These are phyloP conservation scores for Montipora cactus DNA, from an alignment of 64 coral and sea anemone genomes.

Conservation along the genomic window DNA sequence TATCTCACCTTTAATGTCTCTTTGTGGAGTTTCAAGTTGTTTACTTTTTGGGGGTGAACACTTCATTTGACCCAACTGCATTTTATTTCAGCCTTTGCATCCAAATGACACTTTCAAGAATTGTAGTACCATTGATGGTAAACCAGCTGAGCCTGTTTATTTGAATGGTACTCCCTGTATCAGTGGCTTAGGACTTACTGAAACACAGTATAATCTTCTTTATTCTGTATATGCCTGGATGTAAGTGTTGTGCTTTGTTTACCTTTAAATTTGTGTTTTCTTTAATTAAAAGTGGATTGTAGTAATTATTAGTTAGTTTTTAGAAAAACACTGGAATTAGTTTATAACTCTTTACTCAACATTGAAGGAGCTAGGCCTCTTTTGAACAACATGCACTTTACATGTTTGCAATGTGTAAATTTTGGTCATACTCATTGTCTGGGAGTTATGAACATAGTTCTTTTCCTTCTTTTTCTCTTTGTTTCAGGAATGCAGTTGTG, in stretches of 20 bases:
- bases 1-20: background rate
- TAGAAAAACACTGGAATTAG: too few relatives aligned
- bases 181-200: conserved; percentile 74
- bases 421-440: too few relatives aligned
- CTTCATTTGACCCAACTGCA: background rate
- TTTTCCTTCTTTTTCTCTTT: background rate
- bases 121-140: conserved; percentile 78
- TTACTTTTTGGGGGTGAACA: background rate
- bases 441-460: too few relatives aligned
- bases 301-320: too few relatives aligned
- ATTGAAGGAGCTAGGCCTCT: too few relatives aligned
- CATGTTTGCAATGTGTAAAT: too few relatives aligned
- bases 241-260: conserved; percentile 55
- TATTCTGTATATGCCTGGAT: conserved; percentile 98
- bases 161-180: conserved; percentile 71
- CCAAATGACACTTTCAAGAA: conserved; percentile 82
- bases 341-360: too few relatives aligned
- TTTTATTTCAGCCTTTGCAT: conserved; percentile 33
- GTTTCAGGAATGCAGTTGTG: conserved; percentile 86
- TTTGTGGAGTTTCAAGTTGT: background rate
- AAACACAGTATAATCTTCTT: conserved; percentile 89
- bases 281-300: background rate
- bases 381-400: too few relatives aligned
- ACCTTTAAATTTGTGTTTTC: background rate
- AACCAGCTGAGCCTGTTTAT: background rate